Percentiles rank a stretch among this genome's conserved stretches.
phyloP scores from a whole-genome alignment of 2,888 invertebrate species.

The Eucera pruinosa region DNA sequence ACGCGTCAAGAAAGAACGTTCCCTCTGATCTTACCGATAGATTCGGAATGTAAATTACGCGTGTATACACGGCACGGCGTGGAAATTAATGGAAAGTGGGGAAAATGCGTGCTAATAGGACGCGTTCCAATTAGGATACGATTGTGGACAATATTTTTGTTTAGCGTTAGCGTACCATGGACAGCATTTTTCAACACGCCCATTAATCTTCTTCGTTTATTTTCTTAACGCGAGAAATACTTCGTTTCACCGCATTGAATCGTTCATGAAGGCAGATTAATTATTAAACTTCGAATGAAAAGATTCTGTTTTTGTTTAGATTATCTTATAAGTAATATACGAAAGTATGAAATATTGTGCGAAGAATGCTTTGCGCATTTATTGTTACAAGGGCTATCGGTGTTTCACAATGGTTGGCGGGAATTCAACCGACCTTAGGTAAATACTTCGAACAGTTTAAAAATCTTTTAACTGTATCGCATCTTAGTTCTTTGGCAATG shows the following conservation, averaged over 20 bases:
- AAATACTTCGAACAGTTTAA: too few relatives aligned
- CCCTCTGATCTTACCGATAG: constrained; percentile 55
- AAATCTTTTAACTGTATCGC: too few relatives aligned
- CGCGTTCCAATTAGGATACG: constrained; percentile 21
- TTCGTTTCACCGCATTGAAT: constrained; percentile 20
- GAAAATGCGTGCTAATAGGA: constrained; percentile 16
- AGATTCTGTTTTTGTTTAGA: neutral
- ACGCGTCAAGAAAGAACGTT: constrained; percentile 23
- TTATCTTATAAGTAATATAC: neutral
- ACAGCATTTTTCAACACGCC: constrained; percentile 9
- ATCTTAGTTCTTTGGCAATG: too few relatives aligned
- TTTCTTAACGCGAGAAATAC: constrained; percentile 30
- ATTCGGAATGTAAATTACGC: constrained; percentile 26
- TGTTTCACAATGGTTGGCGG: too few relatives aligned
- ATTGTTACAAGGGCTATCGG: too few relatives aligned
- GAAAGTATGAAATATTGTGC: neutral
- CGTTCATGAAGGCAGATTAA: neutral
- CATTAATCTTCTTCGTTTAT: constrained; percentile 57
- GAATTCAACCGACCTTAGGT: too few relatives aligned
- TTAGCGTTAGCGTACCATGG: neutral
- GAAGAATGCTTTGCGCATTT: neutral
- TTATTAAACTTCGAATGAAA: neutral
- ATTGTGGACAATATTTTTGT: constrained; percentile 39
- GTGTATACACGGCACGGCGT: neutral
- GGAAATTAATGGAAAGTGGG: constrained; percentile 22